Conservation (phyloP, 2,797 vertebrate genomes). For the Coccyzus lansbergi region DNA sequence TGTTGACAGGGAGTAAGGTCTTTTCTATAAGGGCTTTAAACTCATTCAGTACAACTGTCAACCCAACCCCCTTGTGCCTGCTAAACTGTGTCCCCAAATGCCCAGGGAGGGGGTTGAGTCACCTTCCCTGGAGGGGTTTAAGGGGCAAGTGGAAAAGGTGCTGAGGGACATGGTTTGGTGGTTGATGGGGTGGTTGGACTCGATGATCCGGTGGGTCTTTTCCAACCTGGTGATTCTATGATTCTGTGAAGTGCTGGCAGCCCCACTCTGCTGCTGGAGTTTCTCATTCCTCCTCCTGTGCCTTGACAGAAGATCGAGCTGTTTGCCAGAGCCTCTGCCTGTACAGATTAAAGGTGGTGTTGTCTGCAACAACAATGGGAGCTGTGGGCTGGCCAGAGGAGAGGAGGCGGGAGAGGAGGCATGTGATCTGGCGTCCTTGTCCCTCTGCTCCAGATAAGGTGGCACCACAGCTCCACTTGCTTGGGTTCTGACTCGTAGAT, state of each 20-base stretch:
- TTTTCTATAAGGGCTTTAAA: too few relatives aligned
- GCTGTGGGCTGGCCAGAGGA: background rate
- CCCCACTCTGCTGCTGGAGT: background rate
- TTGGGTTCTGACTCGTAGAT: background rate
- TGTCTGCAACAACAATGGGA: conserved; percentile 24
- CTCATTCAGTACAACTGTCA: too few relatives aligned
- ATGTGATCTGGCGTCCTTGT: background rate
- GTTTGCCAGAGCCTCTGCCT: background rate
- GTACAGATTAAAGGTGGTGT: background rate
- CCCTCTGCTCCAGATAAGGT: background rate
- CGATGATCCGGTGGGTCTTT: too few relatives aligned
- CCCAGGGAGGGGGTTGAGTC: too few relatives aligned
- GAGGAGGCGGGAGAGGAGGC: background rate
- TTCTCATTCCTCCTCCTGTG: background rate
- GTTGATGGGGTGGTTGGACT: too few relatives aligned
- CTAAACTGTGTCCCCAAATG: too few relatives aligned
- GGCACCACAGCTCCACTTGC: background rate
- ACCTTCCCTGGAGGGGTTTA: too few relatives aligned
- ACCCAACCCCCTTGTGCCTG: too few relatives aligned
- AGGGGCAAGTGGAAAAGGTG: too few relatives aligned
- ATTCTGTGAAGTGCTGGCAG: background rate
- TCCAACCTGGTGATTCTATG: too few relatives aligned
- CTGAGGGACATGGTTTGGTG: too few relatives aligned
- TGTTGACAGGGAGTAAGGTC: background rate
- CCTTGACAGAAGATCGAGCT: background rate